Evolutionary conservation across 2,113 vertebrate genomes (phyloP).

Genomic region (Polypterus senegalus): DNA sequence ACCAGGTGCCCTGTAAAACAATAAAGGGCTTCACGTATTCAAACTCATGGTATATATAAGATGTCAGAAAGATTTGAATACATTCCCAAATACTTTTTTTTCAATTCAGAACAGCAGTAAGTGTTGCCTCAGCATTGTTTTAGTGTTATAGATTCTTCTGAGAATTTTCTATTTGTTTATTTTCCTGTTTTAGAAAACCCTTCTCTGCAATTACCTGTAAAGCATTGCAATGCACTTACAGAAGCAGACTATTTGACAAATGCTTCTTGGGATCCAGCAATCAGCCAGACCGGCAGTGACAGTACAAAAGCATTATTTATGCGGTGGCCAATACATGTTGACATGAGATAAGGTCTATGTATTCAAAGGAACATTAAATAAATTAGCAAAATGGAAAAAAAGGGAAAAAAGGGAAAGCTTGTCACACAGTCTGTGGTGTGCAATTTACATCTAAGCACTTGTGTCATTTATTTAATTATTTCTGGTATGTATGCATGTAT

Average conservation of each 20-base stretch:
- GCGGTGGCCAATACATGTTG: not conserved
- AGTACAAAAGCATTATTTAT: not conserved
- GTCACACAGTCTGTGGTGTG: not conserved
- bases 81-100: too few relatives aligned
- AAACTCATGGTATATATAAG: too few relatives aligned
- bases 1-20: too few relatives aligned
- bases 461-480: slow-evolving; percentile 13
- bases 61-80: too few relatives aligned
- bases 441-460: slow-evolving; percentile 12
- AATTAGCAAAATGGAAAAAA: not conserved
- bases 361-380: not conserved
- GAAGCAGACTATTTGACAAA: not conserved
- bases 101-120: too few relatives aligned
- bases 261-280: not conserved
- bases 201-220: not conserved
- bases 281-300: not conserved
- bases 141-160: too few relatives aligned
- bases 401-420: too few relatives aligned
- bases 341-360: not conserved
- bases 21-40: too few relatives aligned
- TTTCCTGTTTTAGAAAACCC: not conserved
- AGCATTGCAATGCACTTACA: not conserved
- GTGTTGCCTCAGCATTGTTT: too few relatives aligned
- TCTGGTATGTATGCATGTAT: not conserved
- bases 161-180: too few relatives aligned